These are phyloP conservation scores for Rafetus swinhoei DNA, from an alignment of 2,113 vertebrate genomes.

Conservation along the genomic window DNA sequence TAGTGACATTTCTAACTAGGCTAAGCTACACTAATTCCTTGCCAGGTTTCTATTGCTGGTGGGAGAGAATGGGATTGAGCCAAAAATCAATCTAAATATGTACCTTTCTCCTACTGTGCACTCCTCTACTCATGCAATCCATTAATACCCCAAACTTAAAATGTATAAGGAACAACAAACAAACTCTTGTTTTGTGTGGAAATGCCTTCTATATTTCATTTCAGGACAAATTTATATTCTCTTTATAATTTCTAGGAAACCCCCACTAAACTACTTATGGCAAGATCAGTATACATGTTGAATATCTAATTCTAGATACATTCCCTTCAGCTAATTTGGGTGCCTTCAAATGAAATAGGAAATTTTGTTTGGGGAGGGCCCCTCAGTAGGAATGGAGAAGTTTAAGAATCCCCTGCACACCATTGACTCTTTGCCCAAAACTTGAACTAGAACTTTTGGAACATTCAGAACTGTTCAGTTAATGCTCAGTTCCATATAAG, in stretches of 20 bases:
- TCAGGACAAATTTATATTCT: neutral
- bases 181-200: neutral
- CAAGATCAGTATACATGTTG: neutral
- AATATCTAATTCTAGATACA: neutral
- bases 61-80: neutral
- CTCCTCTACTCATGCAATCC: neutral
- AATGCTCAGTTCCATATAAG: neutral
- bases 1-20: neutral
- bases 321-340: neutral
- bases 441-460: neutral
- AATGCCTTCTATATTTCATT: neutral
- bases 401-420: accelerated
- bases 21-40: neutral
- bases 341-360: accelerated
- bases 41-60: neutral
- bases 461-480: neutral
- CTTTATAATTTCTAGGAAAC: neutral
- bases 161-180: neutral
- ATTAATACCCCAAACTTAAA: neutral
- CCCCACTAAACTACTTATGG: neutral
- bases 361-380: neutral
- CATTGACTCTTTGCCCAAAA: neutral
- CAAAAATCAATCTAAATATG: neutral
- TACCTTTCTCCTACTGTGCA: neutral
- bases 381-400: neutral